A percentile compares a stretch with the other conserved stretches of the same genome.
Conservation (phyloP, 2,888 invertebrate species). For the Eumacrocentrus americanus region DNA sequence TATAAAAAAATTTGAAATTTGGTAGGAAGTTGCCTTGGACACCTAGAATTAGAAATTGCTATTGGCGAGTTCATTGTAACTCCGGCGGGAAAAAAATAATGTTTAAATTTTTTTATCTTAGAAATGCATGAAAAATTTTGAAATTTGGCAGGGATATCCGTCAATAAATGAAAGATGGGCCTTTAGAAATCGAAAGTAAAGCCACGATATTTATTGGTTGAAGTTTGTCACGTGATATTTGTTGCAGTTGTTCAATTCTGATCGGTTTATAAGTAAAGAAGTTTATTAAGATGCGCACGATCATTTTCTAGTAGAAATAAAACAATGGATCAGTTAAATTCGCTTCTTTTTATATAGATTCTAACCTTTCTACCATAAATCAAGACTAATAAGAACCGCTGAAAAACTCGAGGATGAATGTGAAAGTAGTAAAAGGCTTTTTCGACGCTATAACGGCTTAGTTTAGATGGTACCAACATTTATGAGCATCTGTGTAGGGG, state of each 20-base stretch:
- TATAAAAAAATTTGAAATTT: too few relatives aligned
- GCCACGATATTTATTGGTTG: too few relatives aligned
- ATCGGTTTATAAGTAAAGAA: neutral
- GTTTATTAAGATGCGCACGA: neutral
- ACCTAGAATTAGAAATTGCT: too few relatives aligned
- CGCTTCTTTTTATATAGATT: neutral
- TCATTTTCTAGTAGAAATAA: neutral
- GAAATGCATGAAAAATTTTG: too few relatives aligned
- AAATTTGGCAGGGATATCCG: too few relatives aligned
- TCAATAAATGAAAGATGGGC: too few relatives aligned
- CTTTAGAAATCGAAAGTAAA: too few relatives aligned
- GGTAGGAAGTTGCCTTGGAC: too few relatives aligned
- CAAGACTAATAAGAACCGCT: constrained; percentile 33
- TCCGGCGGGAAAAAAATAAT: too few relatives aligned
- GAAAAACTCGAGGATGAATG: constrained; percentile 23
- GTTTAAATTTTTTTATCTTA: too few relatives aligned
- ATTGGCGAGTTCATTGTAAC: too few relatives aligned
- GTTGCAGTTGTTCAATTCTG: constrained; percentile 11
- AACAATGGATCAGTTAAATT: neutral
- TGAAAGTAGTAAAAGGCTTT: constrained; percentile 31
- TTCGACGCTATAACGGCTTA: constrained; percentile 40
- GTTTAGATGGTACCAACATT: constrained; percentile 39
- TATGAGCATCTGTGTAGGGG: constrained; percentile 39
- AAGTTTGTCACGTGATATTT: too few relatives aligned
- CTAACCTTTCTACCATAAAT: constrained; percentile 15